Percentiles rank a stretch among this genome's conserved stretches.
These are phyloP conservation scores for Pseudomyrmex pallidus DNA, from an alignment of 1,140 invertebrate species.

Conservation along the genomic window DNA sequence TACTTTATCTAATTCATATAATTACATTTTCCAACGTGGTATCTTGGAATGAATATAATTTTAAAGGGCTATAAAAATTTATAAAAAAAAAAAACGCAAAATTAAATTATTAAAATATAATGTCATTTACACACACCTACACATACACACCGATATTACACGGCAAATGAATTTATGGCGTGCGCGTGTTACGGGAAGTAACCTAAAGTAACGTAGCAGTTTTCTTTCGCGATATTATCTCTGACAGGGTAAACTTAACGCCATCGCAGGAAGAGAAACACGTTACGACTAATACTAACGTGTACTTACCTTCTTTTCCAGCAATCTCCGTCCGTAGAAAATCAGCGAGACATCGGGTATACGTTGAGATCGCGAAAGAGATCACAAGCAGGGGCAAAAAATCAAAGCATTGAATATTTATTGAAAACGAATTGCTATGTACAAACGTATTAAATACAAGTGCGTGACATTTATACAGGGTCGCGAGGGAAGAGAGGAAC, in stretches of 20 bases:
- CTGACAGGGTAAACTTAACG: background rate
- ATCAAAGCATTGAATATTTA: constrained; percentile 80
- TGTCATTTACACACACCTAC: too few species aligned
- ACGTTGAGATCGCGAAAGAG: background rate
- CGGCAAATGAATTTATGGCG: constrained; percentile 18
- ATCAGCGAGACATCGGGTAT: background rate
- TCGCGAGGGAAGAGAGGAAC: constrained; percentile 44
- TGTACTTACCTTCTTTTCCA: constrained; percentile 36
- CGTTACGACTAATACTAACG: constrained; percentile 11
- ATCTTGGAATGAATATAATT: background rate
- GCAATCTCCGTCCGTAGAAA: background rate
- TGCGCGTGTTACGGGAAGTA: constrained; percentile 3
- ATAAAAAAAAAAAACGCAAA: constrained; percentile 3
- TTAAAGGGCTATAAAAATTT: background rate
- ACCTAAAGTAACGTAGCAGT: background rate
- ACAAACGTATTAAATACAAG: constrained; percentile 80
- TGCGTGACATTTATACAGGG: constrained; percentile 79
- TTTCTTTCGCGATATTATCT: constrained; percentile 25
- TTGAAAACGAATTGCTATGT: constrained; percentile 80
- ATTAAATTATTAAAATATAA: constrained; percentile 19
- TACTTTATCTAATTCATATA: constrained; percentile 16
- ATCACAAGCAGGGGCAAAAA: constrained; percentile 49
- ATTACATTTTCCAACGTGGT: constrained; percentile 24
- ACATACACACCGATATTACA: background rate
- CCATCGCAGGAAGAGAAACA: background rate